Evolutionary conservation across 2,113 vertebrate species (phyloP).

Genomic region (Solea senegalensis): DNA sequence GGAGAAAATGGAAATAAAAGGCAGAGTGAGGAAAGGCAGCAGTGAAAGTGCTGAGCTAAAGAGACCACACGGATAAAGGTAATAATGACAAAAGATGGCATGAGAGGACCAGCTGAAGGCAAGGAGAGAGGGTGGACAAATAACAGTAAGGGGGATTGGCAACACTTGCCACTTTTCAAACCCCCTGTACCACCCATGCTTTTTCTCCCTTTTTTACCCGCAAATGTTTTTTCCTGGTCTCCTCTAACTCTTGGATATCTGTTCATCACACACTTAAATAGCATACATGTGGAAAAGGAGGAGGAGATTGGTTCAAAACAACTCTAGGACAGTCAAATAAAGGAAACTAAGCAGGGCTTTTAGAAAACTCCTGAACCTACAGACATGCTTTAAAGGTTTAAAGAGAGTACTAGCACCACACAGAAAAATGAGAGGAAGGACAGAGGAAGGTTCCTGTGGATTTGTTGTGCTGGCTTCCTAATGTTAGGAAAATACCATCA

Average conservation of each 20-base stretch:
- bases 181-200: not conserved
- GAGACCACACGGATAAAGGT: conserved; percentile 4
- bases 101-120: not conserved
- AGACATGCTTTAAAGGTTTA: conserved; percentile 29
- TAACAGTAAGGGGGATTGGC: conserved; percentile 11
- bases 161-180: conserved; percentile 33
- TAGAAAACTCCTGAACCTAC: conserved; percentile 28
- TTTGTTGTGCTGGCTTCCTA: conserved; percentile 47
- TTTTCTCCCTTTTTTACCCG: conserved; percentile 39
- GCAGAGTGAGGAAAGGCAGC: not conserved
- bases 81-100: conserved; percentile 18
- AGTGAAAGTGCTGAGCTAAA: conserved; percentile 3
- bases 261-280: conserved; percentile 63
- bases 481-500: conserved; percentile 55
- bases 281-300: conserved; percentile 30
- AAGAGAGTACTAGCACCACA: not conserved
- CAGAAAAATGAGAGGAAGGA: conserved; percentile 5
- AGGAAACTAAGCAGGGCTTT: conserved; percentile 22
- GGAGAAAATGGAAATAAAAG: not conserved
- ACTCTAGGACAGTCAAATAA: conserved; percentile 52
- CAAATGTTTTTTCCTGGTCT: conserved; percentile 50
- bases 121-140: conserved; percentile 3
- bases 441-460: conserved; percentile 14
- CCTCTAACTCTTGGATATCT: conserved; percentile 52
- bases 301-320: conserved; percentile 31